These are phyloP conservation scores for Serripes groenlandicus DNA, from an alignment of 2,888 invertebrate species.

Conservation along the genomic window DNA sequence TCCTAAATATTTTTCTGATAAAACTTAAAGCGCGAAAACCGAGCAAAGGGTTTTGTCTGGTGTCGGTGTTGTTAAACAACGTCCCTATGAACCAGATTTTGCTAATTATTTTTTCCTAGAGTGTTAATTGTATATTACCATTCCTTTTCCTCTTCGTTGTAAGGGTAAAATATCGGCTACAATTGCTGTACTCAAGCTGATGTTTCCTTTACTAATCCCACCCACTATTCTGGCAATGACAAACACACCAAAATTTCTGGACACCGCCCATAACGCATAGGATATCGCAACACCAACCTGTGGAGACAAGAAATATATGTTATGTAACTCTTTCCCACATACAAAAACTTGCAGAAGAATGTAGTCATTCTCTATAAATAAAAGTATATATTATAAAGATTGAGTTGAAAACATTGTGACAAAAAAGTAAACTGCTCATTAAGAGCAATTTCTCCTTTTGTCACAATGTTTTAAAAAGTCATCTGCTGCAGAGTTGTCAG, in stretches of 20 bases:
- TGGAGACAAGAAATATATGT: conserved; percentile 79
- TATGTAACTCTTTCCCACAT: neutral
- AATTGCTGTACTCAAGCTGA: conserved; percentile 97
- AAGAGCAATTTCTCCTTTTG: neutral
- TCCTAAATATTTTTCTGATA: no score
- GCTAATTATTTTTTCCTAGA: no score
- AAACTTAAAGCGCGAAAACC: no score
- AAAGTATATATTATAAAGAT: no score
- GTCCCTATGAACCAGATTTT: no score
- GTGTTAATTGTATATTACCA: no score
- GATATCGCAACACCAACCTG: conserved; percentile 95
- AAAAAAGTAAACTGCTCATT: neutral
- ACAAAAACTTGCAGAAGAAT: neutral
- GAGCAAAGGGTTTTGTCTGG: no score
- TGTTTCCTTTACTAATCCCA: conserved; percentile 98
- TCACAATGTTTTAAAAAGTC: neutral
- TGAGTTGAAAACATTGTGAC: neutral
- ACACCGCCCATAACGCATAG: conserved; percentile 95
- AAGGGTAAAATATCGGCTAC: conserved; percentile 96
- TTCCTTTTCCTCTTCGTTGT: conserved; percentile 95
- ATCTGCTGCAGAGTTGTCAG: no score
- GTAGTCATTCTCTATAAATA: neutral
- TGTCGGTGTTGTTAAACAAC: no score
- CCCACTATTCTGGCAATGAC: conserved; percentile 97
- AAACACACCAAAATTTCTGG: conserved; percentile 95